These are phyloP conservation scores for Albula goreensis DNA, from an alignment of 2,113 vertebrate genomes.

Conservation along the genomic window DNA sequence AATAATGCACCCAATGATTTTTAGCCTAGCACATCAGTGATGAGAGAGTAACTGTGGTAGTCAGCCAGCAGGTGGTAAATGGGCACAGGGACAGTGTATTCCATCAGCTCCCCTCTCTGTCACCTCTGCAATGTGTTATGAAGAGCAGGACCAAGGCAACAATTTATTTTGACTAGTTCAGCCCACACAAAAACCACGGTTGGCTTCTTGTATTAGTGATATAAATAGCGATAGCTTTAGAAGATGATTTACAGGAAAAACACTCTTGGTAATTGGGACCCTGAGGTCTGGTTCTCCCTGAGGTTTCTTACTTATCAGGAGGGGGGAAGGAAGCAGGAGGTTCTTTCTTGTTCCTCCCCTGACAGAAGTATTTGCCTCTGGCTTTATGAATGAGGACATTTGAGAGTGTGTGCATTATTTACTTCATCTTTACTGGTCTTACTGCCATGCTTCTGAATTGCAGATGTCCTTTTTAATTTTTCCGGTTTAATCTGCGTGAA, in stretches of 20 bases:
- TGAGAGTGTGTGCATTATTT: background rate
- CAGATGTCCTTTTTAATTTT: background rate
- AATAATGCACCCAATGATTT: background rate
- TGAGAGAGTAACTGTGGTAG: background rate
- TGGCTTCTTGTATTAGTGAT: background rate
- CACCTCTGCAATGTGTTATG: background rate
- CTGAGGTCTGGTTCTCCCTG: slow-evolving; percentile 1
- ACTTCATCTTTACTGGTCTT: background rate
- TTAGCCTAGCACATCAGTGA: background rate
- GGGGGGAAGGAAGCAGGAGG: slow-evolving; percentile 2
- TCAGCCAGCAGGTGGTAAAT: background rate
- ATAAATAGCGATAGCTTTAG: slow-evolving; percentile 2
- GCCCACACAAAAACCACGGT: background rate
- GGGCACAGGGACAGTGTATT: background rate
- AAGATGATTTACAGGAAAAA: background rate
- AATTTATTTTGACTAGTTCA: background rate
- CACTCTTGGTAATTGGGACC: background rate
- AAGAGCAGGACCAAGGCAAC: background rate
- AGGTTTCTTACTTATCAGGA: background rate
- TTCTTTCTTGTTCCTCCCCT: background rate
- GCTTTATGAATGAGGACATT: background rate
- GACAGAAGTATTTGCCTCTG: background rate
- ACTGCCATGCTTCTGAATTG: background rate
- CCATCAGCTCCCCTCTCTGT: background rate
- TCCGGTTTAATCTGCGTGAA: background rate